phyloP scores from a whole-genome alignment of 1,140 invertebrate genomes.

The Nylanderia fulva region DNA sequence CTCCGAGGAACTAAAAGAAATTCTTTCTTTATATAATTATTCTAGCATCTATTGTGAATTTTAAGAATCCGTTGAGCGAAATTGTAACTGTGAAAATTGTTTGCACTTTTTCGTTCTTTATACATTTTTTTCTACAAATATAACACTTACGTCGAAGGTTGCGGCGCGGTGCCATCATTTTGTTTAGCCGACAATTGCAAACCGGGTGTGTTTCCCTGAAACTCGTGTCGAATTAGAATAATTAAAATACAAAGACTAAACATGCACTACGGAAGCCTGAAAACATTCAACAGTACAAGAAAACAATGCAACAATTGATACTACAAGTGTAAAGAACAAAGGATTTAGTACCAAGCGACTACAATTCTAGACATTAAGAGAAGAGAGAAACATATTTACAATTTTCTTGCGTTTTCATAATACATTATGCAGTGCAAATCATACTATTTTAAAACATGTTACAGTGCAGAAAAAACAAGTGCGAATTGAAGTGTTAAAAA shows the following conservation, averaged over 20 bases:
- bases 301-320: not conserved
- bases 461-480: not conserved
- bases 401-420: not conserved
- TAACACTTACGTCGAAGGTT: constrained; percentile 58
- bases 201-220: constrained; percentile 76
- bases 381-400: not conserved
- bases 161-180: constrained; percentile 23
- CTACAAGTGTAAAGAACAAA: constrained; percentile 4
- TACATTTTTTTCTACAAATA: not conserved
- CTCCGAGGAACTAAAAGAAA: constrained; percentile 44
- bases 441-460: not conserved
- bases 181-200: constrained; percentile 65
- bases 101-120: not conserved
- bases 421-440: not conserved
- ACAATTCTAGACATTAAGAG: not conserved
- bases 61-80: not conserved
- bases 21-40: not conserved
- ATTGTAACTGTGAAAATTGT: not conserved
- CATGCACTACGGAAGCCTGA: constrained; percentile 75
- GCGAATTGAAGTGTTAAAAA: not conserved
- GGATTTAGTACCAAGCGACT: not conserved
- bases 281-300: constrained; percentile 51
- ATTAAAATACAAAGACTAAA: constrained; percentile 68
- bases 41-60: not conserved
- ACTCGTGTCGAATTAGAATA: constrained; percentile 76